A percentile compares a stretch with the other conserved stretches of the same genome.
Evolutionary conservation across 2,797 vertebrate genomes (phyloP).

Genomic region (Chromobotia macracanthus): DNA sequence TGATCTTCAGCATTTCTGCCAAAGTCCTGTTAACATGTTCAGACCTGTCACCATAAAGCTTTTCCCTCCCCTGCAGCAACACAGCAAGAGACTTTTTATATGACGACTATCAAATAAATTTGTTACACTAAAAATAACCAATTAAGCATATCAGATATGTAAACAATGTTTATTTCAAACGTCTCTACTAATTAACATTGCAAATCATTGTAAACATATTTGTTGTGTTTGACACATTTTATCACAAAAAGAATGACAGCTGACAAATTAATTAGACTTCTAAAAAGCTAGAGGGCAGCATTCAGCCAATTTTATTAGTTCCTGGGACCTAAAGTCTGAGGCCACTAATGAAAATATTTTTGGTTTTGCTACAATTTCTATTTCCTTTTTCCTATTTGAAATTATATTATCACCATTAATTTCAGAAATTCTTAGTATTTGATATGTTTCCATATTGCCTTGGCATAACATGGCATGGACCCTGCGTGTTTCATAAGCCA

Average conservation of each 20-base stretch:
- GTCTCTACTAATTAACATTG: no score
- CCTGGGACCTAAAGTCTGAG: neutral
- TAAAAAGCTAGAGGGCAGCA: slow-evolving; percentile 69
- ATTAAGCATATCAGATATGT: neutral
- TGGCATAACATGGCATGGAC: no score
- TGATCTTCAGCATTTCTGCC: slow-evolving; percentile 60
- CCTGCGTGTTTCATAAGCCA: no score
- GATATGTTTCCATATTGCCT: no score
- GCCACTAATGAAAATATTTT: neutral
- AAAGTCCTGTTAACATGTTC: slow-evolving; percentile 62
- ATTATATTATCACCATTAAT: no score
- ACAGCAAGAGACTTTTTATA: slow-evolving; percentile 54
- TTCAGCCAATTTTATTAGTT: slow-evolving; percentile 37
- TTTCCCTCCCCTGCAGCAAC: slow-evolving; percentile 49
- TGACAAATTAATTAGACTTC: neutral
- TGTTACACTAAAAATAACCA: slow-evolving; percentile 54
- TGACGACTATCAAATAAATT: slow-evolving; percentile 60
- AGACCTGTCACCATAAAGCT: slow-evolving; percentile 62
- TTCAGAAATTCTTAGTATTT: no score
- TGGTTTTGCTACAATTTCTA: no score
- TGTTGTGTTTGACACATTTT: neutral
- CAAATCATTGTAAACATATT: neutral
- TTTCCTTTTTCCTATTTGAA: no score
- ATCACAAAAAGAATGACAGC: neutral
- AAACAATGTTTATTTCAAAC: neutral